These are phyloP conservation scores for Acanthosepion esculentum DNA, from an alignment of 2,888 invertebrate species.

Conservation along the genomic window DNA sequence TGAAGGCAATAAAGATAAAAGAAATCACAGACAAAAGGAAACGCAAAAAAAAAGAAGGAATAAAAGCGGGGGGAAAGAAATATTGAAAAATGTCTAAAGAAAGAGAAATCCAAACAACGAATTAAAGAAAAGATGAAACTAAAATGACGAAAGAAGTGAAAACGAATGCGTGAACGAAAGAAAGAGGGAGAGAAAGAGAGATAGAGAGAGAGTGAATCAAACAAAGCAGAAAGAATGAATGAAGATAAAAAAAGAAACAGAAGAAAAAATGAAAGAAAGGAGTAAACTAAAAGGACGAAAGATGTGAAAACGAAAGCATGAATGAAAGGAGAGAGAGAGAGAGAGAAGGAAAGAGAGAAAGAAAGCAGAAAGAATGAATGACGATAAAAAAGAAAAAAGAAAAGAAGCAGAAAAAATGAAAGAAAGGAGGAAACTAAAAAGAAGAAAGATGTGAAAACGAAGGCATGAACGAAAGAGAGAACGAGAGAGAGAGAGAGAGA, in stretches of 20 bases:
- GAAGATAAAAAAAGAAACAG: background rate
- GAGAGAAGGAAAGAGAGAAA: no score
- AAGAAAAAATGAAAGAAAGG: background rate
- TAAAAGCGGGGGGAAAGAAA: background rate
- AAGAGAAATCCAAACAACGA: no score
- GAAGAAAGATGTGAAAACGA: background rate
- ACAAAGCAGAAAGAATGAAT: background rate
- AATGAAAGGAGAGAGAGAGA: no score
- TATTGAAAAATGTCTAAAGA: background rate
- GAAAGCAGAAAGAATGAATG: background rate
- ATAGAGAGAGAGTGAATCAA: background rate
- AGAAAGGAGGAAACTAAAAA: background rate
- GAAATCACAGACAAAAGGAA: background rate
- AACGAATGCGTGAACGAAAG: no score
- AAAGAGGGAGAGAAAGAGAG: background rate
- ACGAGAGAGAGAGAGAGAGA: background rate
- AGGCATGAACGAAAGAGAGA: background rate
- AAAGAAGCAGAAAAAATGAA: background rate
- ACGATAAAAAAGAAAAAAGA: background rate
- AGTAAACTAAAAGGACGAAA: background rate
- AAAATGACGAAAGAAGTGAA: background rate
- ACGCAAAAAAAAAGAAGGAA: background rate
- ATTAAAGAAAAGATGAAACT: background rate
- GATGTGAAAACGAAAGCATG: background rate
- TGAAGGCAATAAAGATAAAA: background rate